Evolutionary conservation across 2,113 vertebrate genomes (phyloP).

Genomic region (Pteruthius melanotis): DNA sequence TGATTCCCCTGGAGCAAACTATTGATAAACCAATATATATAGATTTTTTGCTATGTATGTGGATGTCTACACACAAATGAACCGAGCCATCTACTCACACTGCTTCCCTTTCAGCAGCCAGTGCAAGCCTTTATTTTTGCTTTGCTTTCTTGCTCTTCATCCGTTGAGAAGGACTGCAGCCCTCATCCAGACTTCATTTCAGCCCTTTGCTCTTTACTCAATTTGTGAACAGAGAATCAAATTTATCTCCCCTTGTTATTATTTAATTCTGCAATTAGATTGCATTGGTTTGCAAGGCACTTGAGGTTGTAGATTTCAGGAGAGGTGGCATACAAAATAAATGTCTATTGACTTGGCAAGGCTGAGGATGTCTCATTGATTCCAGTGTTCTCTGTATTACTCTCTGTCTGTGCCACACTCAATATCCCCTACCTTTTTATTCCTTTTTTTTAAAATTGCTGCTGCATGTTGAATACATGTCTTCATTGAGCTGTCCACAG

Average conservation of each 20-base stretch:
- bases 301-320: not conserved
- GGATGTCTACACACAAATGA: not conserved
- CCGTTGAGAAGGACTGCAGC: not conserved
- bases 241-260: constrained; percentile 1
- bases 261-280: constrained; percentile 37
- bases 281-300: not conserved
- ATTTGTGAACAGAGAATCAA: not conserved
- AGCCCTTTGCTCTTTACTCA: not conserved
- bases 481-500: not conserved
- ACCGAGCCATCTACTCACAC: not conserved
- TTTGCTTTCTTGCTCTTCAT: not conserved
- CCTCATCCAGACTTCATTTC: not conserved
- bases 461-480: not conserved
- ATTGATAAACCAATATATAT: not conserved
- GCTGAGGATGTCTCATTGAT: constrained; percentile 18
- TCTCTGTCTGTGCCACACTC: not conserved
- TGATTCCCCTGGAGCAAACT: not conserved
- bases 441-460: not conserved
- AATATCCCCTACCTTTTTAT: not conserved
- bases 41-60: not conserved
- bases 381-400: not conserved
- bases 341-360: not conserved
- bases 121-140: not conserved
- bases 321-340: not conserved
- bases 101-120: not conserved